Conservation (phyloP, 2,113 vertebrate species). For the rat (Rattus norvegicus) region GRCr8 NC_086031.1:102153001-102153500, state of each 20-base stretch:
- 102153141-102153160: not conserved
- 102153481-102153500: slow-evolving; percentile 6
- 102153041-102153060: not conserved
- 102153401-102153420: slow-evolving; percentile 34
- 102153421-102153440: slow-evolving; percentile 26
- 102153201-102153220: not conserved
- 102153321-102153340: not conserved
- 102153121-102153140: not conserved
- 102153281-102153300: slow-evolving; percentile 20
- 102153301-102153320: slow-evolving; percentile 28
- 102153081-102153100: not conserved
- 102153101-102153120: not conserved
- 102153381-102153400: slow-evolving; percentile 53
- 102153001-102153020: not conserved
- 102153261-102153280: not conserved
- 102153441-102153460: slow-evolving; percentile 55
- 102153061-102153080: too few relatives aligned
- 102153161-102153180: not conserved
- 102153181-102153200: not conserved
- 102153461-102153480: not conserved
- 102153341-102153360: slow-evolving; percentile 50
- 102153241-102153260: not conserved
- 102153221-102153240: not conserved
- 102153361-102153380: slow-evolving; percentile 63
- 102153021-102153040: not conserved